Percentiles rank a stretch among this genome's conserved stretches.
Evolutionary conservation across 64 coral and sea anemone species (phyloP).

Genomic region (Pocillopora verrucosa): DNA sequence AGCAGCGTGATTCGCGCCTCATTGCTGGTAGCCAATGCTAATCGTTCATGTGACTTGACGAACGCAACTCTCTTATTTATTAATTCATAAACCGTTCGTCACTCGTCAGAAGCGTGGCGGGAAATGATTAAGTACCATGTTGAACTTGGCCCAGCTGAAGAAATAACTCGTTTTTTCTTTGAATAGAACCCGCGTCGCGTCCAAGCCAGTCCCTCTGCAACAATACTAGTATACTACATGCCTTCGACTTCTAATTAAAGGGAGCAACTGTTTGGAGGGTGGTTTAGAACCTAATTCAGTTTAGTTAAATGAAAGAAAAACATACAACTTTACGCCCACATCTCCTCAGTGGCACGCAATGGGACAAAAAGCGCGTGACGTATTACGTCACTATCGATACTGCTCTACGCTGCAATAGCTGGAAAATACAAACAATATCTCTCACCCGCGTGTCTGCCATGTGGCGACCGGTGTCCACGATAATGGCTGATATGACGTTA

Average conservation of each 20-base stretch:
- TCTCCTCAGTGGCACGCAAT: not conserved
- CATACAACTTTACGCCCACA: not conserved
- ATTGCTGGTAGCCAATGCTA: not conserved
- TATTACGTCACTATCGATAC: not conserved
- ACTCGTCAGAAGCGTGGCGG: not conserved
- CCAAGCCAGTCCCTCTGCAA: no score
- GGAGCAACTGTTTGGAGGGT: no score
- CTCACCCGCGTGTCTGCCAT: constrained; percentile 4
- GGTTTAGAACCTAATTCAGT: no score
- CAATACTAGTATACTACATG: no score
- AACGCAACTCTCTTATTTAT: not conserved
- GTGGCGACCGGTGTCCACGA: not conserved
- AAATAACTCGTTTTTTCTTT: not conserved
- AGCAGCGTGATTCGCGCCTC: not conserved
- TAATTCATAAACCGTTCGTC: not conserved
- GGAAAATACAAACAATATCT: not conserved
- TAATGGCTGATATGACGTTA: not conserved
- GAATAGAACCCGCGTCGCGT: no score
- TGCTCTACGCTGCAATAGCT: not conserved
- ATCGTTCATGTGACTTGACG: not conserved
- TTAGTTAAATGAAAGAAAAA: no score
- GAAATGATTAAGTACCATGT: not conserved
- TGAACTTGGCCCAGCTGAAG: not conserved
- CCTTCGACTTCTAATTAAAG: no score
- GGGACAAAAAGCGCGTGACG: not conserved